Base-by-base conservation (phyloP, 2,888 invertebrate species). In the Diploptera punctata region DNA sequence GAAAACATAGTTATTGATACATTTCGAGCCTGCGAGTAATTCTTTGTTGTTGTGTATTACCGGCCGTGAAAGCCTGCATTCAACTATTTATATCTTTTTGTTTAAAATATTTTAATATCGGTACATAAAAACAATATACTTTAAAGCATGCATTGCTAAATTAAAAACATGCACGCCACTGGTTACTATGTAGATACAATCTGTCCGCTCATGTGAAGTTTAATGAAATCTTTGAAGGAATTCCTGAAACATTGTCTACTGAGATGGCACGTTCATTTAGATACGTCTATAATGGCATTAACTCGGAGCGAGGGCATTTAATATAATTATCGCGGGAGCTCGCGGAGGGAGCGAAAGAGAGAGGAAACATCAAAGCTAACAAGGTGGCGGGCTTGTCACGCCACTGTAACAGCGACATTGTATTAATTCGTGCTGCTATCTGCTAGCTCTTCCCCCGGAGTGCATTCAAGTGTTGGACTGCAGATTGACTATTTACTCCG, bases 211-310 rank as follows among this genome's bases (percentile, higher is more conserved):
- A 24, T 24, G 13, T 13, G 52, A 9, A 3, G 24, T 52, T 24
- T 52, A 52, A 52, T 52, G 57, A 57, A 29, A 31, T 29, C 57
- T 31, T 57, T 57, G 29, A 57, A 57, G 31, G 29, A 57, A 57
- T 57, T 57, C 57, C 57, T 57, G 16, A 57, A 57, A 29, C 57
- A 57, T 21, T 52, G n/a, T 57, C 57, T 57, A 18, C 57, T n/a
- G 29, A 29, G 24, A 18, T 26, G n/a, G 57, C 16, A 9, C 31
- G 16, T 29, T 57, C 57, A 57, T 57, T 57, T 57, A 29, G 29
- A 57, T 29, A 29, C n/a, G 57, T 31, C 57, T 31, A 24, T 57
- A 57, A 57, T 29, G 29, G 5, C 57, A 29, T 57, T 57, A 57
- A 29, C 57, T 16, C 31, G n/a, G 21, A 33, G 21, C 57, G 1